A percentile compares a stretch with the other conserved stretches of the same genome.
phyloP scores from a whole-genome alignment of 2,888 invertebrate genomes.

The Crematogaster levior region DNA sequence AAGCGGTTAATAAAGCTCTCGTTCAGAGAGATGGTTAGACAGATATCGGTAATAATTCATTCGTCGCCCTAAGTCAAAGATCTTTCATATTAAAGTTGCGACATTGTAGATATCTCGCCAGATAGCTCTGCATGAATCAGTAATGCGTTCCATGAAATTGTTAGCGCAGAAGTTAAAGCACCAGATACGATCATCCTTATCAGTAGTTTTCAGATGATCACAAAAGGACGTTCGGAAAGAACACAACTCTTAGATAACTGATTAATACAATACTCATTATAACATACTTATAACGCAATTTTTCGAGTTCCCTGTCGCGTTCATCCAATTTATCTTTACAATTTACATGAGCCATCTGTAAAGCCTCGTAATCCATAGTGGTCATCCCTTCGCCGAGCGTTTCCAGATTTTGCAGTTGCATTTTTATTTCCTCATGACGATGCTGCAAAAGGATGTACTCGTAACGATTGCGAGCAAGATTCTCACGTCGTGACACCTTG shows the following conservation, averaged over 20 bases:
- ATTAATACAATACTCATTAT: not conserved
- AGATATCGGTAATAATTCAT: constrained; percentile 40
- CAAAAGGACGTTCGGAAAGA: not conserved
- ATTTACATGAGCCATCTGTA: constrained; percentile 64
- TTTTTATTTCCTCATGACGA: constrained; percentile 64
- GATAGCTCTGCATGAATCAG: constrained; percentile 22
- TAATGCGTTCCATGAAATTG: constrained; percentile 31
- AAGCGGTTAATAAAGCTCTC: constrained; percentile 40
- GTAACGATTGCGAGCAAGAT: constrained; percentile 69
- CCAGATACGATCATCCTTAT: constrained; percentile 14
- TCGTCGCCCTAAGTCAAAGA: constrained; percentile 33
- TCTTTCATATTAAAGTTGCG: constrained; percentile 31
- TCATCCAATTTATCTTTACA: constrained; percentile 75
- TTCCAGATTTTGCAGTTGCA: constrained; percentile 63
- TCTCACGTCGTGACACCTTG: constrained; percentile 69
- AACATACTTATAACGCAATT: constrained; percentile 68
- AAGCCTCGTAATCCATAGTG: constrained; percentile 74
- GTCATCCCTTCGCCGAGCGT: constrained; percentile 76
- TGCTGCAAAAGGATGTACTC: constrained; percentile 67
- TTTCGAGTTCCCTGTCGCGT: constrained; percentile 75
- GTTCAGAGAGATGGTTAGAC: constrained; percentile 21
- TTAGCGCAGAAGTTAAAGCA: not conserved
- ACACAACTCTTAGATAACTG: not conserved
- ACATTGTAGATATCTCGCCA: constrained; percentile 10
- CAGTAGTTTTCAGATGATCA: not conserved